A percentile compares a stretch with the other conserved stretches of the same genome.
Conservation (phyloP, 2,797 vertebrate species). For the Microctenopoma lineatum region DNA sequence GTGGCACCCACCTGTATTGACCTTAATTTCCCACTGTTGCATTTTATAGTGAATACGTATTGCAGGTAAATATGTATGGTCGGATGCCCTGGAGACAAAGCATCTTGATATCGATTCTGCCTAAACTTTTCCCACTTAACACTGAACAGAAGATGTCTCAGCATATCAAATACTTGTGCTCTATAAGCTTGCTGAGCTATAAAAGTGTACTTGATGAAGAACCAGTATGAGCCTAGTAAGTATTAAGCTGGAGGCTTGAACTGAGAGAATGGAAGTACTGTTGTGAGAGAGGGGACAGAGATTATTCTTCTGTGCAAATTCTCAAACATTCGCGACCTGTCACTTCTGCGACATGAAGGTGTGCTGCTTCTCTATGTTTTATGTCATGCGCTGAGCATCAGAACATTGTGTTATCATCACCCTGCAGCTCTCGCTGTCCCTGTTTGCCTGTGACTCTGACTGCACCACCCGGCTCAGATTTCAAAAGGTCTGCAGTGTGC, state of each 20-base stretch:
- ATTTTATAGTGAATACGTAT: conserved; percentile 30
- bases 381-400: background rate
- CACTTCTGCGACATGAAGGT: background rate
- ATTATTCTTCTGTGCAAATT: background rate
- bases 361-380: background rate
- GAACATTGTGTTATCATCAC: conserved; percentile 50
- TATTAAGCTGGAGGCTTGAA: conserved; percentile 36
- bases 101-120: conserved; percentile 19
- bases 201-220: conserved; percentile 27
- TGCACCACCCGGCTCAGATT: conserved; percentile 69
- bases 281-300: conserved; percentile 18
- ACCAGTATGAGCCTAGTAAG: conserved; percentile 34
- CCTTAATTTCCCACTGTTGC: conserved; percentile 19
- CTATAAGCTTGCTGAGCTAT: conserved; percentile 35
- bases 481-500: conserved; percentile 73
- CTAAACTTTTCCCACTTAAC: conserved; percentile 33
- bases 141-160: conserved; percentile 19
- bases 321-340: background rate
- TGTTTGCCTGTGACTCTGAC: conserved; percentile 42
- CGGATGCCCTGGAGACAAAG: conserved; percentile 42
- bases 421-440: conserved; percentile 48
- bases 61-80: conserved; percentile 31
- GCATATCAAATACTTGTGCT: conserved; percentile 28
- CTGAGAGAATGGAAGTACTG: conserved; percentile 36
- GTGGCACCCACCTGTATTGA: conserved; percentile 16